Base-by-base conservation (phyloP, 92 coral and sea anemone species). In the Umimayanthus kanabou region DNA sequence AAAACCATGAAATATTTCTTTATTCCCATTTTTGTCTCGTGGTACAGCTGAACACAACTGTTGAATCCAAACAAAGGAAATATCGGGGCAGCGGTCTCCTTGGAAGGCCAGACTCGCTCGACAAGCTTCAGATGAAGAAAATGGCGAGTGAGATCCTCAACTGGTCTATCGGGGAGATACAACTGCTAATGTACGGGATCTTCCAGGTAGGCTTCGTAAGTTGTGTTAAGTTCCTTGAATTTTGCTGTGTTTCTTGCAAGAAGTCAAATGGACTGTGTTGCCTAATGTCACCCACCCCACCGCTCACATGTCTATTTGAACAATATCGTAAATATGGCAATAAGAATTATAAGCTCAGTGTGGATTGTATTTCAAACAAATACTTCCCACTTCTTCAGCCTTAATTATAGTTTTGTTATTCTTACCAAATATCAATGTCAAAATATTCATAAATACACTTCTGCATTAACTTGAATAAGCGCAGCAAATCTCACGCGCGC, bases 101-200 rank as follows among this genome's bases (percentile, higher is more conserved):
- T 15, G 99, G 99, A 5, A 77, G 94, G 49, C 91, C 96, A 18
- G 98, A 97, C 82, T 90, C 98, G 10, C 90, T 97, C 20, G 98
- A 97, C 85, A 92, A 93, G 73, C 81, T 94, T 25, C 99, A 96
- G 84, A 93, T 97, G 97, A 94, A 95, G 91, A 97, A 95, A 83
- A 94, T 97, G 95, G 99, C 99, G 18, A 89, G 97, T 33, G 98
- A 95, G 28, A 96, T 97, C 78, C 91, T 97, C 0, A 90, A 88
- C 88, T 97, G 99, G 99, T 87, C 96, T 37, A 87, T 90, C 89
- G 95, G 92, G 30, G 99, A 94, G 81, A 91, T 97, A 89, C 96
- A 95, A 76, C 84, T 97, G 11, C 92, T 97, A 7, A 94, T 97
- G 98, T 95, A 97, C 64, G 99, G 99, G 5, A 92, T 91, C 58